Conservation (phyloP, 2,797 vertebrate species). For the Lutjanus argentimaculatus region DNA sequence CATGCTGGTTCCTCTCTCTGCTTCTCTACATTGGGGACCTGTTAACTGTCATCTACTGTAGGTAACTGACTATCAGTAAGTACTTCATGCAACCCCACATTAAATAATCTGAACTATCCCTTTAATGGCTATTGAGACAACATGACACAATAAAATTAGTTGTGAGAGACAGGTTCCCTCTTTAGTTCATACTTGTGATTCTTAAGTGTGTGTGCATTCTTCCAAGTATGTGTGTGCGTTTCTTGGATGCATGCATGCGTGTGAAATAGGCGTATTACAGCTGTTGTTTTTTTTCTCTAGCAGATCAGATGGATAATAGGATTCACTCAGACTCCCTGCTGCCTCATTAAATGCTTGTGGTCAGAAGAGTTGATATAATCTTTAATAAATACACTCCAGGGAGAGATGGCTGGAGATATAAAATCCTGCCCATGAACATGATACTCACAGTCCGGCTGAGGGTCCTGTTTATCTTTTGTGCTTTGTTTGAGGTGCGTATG, state of each 20-base stretch:
- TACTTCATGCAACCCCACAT: too few species aligned
- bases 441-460: constrained; percentile 62
- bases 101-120: too few species aligned
- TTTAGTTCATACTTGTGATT: constrained; percentile 15
- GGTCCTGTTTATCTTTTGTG: constrained; percentile 58
- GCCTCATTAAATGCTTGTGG: constrained; percentile 83
- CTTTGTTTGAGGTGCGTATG: constrained; percentile 63
- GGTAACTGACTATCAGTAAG: too few species aligned
- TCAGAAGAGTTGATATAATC: constrained; percentile 83
- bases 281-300: constrained; percentile 69
- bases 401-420: constrained; percentile 65
- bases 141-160: neutral
- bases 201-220: constrained; percentile 15
- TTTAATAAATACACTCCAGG: constrained; percentile 82
- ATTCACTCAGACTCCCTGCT: constrained; percentile 73
- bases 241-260: constrained; percentile 33
- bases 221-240: constrained; percentile 5
- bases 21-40: too few species aligned
- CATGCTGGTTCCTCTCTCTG: too few species aligned
- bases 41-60: too few species aligned
- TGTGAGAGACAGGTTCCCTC: neutral
- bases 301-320: constrained; percentile 79
- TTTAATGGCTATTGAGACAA: neutral
- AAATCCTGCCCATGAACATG: constrained; percentile 65
- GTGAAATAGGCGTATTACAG: constrained; percentile 63